Percentiles rank a stretch among this genome's conserved stretches.
phyloP scores from a whole-genome alignment of 2,113 vertebrate genomes.

The Saccopteryx leptura region DNA sequence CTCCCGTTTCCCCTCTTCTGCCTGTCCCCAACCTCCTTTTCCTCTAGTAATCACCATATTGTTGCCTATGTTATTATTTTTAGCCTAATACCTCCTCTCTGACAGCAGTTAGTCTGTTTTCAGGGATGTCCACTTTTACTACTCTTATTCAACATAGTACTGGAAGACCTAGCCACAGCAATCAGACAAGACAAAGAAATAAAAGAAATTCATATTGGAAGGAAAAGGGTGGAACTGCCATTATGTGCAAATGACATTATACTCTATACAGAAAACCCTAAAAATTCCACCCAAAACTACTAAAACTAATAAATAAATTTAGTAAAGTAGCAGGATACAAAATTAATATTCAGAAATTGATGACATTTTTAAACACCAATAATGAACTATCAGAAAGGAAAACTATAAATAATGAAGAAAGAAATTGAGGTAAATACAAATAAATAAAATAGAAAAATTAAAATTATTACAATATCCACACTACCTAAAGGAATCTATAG shows the following conservation, averaged over 20 bases:
- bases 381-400: not conserved
- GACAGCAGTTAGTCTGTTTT: not conserved
- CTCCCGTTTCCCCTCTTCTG: not conserved
- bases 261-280: not conserved
- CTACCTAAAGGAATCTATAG: not conserved
- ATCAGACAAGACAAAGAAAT: not conserved
- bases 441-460: not conserved
- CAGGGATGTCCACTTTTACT: not conserved
- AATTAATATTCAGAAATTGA: not conserved
- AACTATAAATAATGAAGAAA: not conserved
- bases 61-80: not conserved
- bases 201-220: not conserved
- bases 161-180: not conserved
- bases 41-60: not conserved
- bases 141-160: not conserved
- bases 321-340: not conserved
- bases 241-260: not conserved
- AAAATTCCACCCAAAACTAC: not conserved
- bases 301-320: not conserved
- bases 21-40: not conserved
- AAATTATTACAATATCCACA: not conserved
- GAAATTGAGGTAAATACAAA: not conserved
- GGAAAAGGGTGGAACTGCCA: not conserved
- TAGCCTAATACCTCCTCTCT: not conserved
- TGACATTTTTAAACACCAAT: not conserved